Percentiles rank a stretch among this genome's conserved stretches.
These are phyloP conservation scores for Plagodis dolabraria DNA, from an alignment of 2,888 invertebrate species.

Conservation along the genomic window DNA sequence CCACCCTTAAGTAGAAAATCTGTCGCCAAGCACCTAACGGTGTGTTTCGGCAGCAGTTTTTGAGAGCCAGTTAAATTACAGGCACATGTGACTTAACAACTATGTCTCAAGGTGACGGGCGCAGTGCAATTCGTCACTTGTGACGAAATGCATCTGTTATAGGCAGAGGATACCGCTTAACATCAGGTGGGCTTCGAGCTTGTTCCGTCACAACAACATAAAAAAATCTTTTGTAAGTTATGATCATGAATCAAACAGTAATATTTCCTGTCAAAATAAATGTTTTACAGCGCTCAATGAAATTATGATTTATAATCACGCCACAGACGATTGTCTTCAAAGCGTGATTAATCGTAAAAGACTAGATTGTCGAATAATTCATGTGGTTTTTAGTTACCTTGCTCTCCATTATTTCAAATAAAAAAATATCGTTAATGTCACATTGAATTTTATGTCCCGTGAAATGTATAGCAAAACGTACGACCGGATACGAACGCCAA, in stretches of 20 bases:
- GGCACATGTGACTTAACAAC: no score
- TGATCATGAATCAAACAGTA: constrained; percentile 12
- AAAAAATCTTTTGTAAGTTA: constrained; percentile 17
- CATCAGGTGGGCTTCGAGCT: no score
- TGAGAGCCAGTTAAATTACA: no score
- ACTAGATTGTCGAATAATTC: constrained; percentile 14
- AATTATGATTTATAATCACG: constrained; percentile 28
- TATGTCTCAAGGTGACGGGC: no score
- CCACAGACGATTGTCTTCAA: constrained; percentile 26
- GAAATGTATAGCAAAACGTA: constrained; percentile 33
- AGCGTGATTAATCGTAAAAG: constrained; percentile 16
- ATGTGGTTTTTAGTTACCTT: constrained; percentile 21
- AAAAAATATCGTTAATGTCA: constrained; percentile 35
- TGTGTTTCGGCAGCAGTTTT: no score
- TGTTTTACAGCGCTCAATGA: constrained; percentile 16
- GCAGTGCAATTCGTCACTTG: no score
- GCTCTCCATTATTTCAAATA: constrained; percentile 8
- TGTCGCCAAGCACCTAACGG: no score
- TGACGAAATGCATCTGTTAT: no score
- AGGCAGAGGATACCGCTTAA: no score
- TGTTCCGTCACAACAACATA: no score
- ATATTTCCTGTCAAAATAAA: constrained; percentile 16
- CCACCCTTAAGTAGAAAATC: no score
- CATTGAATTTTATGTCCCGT: constrained; percentile 21
- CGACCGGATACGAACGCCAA: constrained; percentile 27